These are phyloP conservation scores for Phyto melanocephala DNA, from an alignment of 2,888 invertebrate species.

Conservation along the genomic window DNA sequence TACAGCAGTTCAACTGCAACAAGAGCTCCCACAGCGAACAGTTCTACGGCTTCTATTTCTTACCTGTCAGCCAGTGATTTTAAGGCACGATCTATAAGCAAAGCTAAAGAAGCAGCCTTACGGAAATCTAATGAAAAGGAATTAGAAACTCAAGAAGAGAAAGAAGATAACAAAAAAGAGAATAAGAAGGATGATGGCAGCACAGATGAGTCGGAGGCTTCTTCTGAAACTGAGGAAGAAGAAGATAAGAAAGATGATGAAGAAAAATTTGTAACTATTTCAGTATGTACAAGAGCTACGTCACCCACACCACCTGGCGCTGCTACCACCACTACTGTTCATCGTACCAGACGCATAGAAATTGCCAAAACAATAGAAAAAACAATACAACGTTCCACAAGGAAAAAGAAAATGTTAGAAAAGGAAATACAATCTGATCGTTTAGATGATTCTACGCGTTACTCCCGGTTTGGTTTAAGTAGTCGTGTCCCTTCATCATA, in stretches of 20 bases:
- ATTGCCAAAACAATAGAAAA: conserved; percentile 86
- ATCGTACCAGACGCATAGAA: conserved; percentile 84
- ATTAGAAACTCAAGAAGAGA: conserved; percentile 59
- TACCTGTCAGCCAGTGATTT: conserved; percentile 78
- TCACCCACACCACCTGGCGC: conserved; percentile 85
- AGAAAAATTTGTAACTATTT: conserved; percentile 79
- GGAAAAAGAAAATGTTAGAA: conserved; percentile 82
- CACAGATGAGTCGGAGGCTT: neutral
- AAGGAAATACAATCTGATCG: conserved; percentile 87
- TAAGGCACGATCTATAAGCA: conserved; percentile 75
- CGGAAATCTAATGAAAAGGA: conserved; percentile 79
- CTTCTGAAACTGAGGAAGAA: conserved; percentile 57
- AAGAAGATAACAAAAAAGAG: conserved; percentile 66
- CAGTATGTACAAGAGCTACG: conserved; percentile 86
- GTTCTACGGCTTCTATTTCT: conserved; percentile 71
- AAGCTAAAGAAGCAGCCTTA: conserved; percentile 75
- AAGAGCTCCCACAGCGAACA: conserved; percentile 17
- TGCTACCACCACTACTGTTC: conserved; percentile 80
- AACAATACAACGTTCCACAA: conserved; percentile 82
- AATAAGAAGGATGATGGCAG: neutral
- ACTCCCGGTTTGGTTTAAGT: conserved; percentile 83
- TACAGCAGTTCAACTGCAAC: conserved; percentile 59
- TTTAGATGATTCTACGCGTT: conserved; percentile 84
- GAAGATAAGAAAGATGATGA: conserved; percentile 47
- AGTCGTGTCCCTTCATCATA: conserved; percentile 79